Evolutionary conservation across 2,888 invertebrate species (phyloP).

Genomic region (Agriotes lineatus): DNA sequence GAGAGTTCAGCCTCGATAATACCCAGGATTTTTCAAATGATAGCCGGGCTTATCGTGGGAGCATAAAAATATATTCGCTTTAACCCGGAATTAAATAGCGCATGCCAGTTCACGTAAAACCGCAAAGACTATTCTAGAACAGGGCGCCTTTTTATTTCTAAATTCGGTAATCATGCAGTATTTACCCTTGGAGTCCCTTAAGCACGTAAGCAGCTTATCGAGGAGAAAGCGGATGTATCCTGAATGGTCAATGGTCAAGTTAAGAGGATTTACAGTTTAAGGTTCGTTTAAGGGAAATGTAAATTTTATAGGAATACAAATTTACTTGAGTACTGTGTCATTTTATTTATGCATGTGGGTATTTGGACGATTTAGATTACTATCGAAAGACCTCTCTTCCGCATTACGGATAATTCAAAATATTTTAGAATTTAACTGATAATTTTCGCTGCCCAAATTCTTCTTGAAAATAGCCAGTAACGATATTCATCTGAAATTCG

Average conservation of each 20-base stretch:
- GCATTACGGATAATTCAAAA: no score
- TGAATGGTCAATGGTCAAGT: constrained; percentile 29
- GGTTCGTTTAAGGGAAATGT: constrained; percentile 29
- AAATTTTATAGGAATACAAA: constrained; percentile 15
- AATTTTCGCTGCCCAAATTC: no score
- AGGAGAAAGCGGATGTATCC: constrained; percentile 19
- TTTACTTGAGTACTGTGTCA: no score
- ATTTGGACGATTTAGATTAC: no score
- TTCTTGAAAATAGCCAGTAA: no score
- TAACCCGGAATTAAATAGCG: background rate
- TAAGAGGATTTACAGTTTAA: constrained; percentile 31
- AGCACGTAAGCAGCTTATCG: constrained; percentile 28
- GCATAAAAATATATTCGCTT: constrained; percentile 10
- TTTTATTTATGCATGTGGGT: no score
- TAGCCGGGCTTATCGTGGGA: background rate
- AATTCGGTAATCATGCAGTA: background rate
- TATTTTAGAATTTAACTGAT: no score
- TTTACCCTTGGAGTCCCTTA: constrained; percentile 9
- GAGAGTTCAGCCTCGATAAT: constrained; percentile 11
- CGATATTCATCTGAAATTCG: no score
- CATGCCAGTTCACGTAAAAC: no score
- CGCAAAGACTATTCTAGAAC: no score
- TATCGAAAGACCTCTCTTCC: no score
- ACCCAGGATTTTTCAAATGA: constrained; percentile 7
- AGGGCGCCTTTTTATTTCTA: background rate